A percentile compares a stretch with the other conserved stretches of the same genome.
These are phyloP conservation scores for Apoda limacodes DNA, from an alignment of 2,888 invertebrate genomes.

Conservation along the genomic window DNA sequence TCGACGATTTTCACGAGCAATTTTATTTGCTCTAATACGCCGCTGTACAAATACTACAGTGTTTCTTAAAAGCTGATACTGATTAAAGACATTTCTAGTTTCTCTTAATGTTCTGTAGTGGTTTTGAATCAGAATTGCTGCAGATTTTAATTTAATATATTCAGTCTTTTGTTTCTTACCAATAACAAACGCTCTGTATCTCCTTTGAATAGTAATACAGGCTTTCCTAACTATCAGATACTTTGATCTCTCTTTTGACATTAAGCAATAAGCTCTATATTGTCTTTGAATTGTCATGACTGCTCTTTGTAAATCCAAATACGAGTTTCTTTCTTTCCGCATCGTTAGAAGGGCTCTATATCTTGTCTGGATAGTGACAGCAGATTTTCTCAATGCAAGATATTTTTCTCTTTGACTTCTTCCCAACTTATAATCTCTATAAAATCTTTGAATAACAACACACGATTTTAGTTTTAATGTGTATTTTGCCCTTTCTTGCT, in stretches of 20 bases:
- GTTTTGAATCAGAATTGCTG: conserved; percentile 46
- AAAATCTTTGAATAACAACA: conserved; percentile 48
- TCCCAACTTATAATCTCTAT: conserved; percentile 32
- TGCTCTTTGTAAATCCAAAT: conserved; percentile 26
- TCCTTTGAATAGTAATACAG: conserved; percentile 30
- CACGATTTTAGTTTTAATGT: conserved; percentile 35
- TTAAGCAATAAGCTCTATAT: conserved; percentile 43
- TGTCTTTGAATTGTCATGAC: conserved; percentile 33
- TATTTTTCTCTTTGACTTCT: conserved; percentile 34
- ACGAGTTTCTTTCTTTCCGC: conserved; percentile 31
- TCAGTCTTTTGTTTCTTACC: conserved; percentile 31
- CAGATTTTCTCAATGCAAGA: conserved; percentile 29
- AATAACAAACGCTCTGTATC: conserved; percentile 28
- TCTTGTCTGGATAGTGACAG: conserved; percentile 32
- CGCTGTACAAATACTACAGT: conserved; percentile 41
- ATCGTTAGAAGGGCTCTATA: conserved; percentile 40
- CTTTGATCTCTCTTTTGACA: conserved; percentile 35
- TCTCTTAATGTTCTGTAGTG: conserved; percentile 35
- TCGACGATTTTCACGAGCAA: conserved; percentile 22
- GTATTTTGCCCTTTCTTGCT: conserved; percentile 39
- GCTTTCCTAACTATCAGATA: conserved; percentile 36
- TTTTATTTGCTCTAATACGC: conserved; percentile 34
- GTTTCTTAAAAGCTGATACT: conserved; percentile 31
- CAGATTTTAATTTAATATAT: conserved; percentile 32
- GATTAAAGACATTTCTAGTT: conserved; percentile 26